Percentiles rank a stretch among this genome's conserved stretches.
Evolutionary conservation across 2,888 invertebrate species (phyloP).

Genomic region (Eristalis intricaria): DNA sequence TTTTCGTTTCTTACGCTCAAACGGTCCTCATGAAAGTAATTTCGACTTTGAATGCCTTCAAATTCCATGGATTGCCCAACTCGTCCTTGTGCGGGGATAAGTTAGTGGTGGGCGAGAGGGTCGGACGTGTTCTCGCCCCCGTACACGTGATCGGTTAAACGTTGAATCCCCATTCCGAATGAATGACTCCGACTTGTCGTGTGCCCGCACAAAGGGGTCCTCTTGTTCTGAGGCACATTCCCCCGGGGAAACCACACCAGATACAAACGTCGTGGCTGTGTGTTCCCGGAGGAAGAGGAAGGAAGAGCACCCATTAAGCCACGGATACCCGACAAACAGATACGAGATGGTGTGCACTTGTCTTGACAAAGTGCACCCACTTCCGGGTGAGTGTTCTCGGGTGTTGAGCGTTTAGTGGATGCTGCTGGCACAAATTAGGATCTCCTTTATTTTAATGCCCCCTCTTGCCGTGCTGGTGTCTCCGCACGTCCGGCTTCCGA

Average conservation of each 20-base stretch:
- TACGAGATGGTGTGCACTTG: constrained; percentile 7
- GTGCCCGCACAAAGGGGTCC: not conserved
- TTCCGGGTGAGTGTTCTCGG: not conserved
- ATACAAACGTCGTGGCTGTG: not conserved
- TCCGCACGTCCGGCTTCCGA: not conserved
- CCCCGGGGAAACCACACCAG: not conserved
- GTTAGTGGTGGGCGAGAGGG: not conserved
- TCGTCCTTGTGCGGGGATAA: not conserved
- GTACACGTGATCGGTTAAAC: not conserved
- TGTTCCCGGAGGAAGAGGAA: not conserved
- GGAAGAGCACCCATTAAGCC: not conserved
- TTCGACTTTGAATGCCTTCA: constrained; percentile 38
- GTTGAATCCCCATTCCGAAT: not conserved
- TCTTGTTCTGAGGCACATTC: not conserved
- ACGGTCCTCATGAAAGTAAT: constrained; percentile 56
- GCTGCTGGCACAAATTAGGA: not conserved
- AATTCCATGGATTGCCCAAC: constrained; percentile 2
- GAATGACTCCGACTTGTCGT: not conserved
- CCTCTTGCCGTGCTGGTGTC: not conserved
- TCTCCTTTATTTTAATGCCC: not conserved
- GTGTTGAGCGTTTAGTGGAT: not conserved
- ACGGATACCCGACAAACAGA: constrained; percentile 13
- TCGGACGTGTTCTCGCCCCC: not conserved
- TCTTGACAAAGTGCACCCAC: constrained; percentile 30
- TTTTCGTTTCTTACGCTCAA: constrained; percentile 55